Conservation (phyloP, 2,888 invertebrate species). For the Nomada fucata region DNA sequence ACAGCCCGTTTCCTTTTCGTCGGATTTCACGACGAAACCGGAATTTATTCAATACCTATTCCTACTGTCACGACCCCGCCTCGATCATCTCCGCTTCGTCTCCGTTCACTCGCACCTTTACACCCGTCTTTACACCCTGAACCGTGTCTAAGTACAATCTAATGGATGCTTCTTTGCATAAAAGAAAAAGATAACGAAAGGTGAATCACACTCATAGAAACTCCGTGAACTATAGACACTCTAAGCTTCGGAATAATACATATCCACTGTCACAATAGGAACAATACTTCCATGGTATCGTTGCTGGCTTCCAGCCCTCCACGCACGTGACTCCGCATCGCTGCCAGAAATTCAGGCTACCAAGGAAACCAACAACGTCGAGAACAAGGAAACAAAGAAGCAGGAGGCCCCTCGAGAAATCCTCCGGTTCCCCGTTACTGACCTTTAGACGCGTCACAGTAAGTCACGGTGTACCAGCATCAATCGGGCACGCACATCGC, state of each 20-base stretch:
- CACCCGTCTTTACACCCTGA: not conserved
- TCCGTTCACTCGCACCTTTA: not conserved
- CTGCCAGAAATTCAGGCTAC: not conserved
- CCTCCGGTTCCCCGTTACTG: slow-evolving; percentile 40
- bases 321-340: slow-evolving; percentile 13
- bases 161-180: not conserved
- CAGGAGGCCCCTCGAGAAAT: slow-evolving; percentile 1
- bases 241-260: not conserved
- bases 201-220: not conserved
- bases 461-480: slow-evolving; percentile 13
- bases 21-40: not conserved
- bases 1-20: slow-evolving; percentile 1
- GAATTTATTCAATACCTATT: slow-evolving; percentile 20
- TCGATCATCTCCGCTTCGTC: not conserved
- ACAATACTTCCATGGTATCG: not conserved
- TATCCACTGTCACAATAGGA: not conserved
- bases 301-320: not conserved
- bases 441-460: slow-evolving; percentile 48
- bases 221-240: not conserved
- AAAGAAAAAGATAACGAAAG: too few relatives aligned
- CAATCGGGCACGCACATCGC: slow-evolving; percentile 37
- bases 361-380: not conserved
- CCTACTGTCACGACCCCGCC: slow-evolving; percentile 38
- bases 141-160: not conserved
- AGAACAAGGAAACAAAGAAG: not conserved